Evolutionary conservation across 2,797 vertebrate species (phyloP).

Genomic region (Podarcis siculus): DNA sequence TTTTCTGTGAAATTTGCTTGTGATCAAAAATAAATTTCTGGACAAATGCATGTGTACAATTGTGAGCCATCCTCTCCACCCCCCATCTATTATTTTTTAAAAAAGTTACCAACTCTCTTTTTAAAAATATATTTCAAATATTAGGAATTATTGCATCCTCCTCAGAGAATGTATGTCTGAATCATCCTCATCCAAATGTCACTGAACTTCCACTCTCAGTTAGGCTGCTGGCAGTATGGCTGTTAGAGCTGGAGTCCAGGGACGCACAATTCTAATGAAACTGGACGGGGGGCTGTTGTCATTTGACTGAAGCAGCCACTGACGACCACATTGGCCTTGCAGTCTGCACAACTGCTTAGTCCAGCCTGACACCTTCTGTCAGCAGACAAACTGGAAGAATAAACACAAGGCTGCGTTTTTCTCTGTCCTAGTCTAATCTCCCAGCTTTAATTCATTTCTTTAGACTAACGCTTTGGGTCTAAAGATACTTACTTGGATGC

Average conservation of each 20-base stretch:
- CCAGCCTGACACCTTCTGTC: slow-evolving; percentile 41
- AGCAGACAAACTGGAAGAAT: not conserved
- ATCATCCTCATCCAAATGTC: slow-evolving; percentile 66
- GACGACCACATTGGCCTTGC: slow-evolving; percentile 38
- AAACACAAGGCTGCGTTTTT: not conserved
- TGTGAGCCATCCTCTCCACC: no score
- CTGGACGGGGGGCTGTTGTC: slow-evolving; percentile 44
- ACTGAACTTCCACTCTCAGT: slow-evolving; percentile 55
- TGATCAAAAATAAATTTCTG: not conserved
- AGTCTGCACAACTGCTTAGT: slow-evolving; percentile 39
- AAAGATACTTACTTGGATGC: not conserved
- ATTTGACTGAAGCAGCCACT: slow-evolving; percentile 56
- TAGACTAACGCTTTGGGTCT: not conserved
- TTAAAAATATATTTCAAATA: slow-evolving; percentile 52
- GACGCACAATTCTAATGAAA: slow-evolving; percentile 50
- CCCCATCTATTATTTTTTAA: not conserved
- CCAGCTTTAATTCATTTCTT: not conserved
- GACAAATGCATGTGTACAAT: not conserved
- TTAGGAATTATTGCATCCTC: slow-evolving; percentile 46
- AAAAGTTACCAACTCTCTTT: not conserved
- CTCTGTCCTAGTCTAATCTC: not conserved
- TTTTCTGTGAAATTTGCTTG: no score
- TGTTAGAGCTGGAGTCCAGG: slow-evolving; percentile 44
- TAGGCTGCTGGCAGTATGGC: slow-evolving; percentile 65
- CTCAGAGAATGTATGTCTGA: slow-evolving; percentile 46